These are phyloP conservation scores for Herpailurus yagouaroundi DNA, from an alignment of 2,113 vertebrate species.

Conservation along the genomic window DNA sequence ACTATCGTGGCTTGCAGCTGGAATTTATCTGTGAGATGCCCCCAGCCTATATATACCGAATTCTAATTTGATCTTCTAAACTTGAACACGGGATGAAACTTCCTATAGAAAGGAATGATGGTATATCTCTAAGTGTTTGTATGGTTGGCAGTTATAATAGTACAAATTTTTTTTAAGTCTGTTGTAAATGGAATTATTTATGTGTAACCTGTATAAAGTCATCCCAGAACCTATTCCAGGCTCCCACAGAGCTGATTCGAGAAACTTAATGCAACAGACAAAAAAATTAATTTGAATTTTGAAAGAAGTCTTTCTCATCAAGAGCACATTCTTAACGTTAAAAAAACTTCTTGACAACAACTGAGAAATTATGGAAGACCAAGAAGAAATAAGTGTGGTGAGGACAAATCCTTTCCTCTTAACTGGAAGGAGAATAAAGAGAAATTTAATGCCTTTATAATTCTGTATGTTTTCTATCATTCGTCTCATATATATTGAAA, in stretches of 20 bases:
- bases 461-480: neutral
- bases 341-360: neutral
- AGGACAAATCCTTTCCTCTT: neutral
- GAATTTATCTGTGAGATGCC: constrained; percentile 57
- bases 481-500: neutral
- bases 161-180: neutral
- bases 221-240: neutral
- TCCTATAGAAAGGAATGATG: neutral
- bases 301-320: neutral
- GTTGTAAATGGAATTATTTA: neutral
- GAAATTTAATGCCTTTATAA: neutral
- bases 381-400: neutral
- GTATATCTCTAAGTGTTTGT: neutral
- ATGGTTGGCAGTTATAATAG: neutral
- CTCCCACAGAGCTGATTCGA: neutral
- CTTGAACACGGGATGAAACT: neutral
- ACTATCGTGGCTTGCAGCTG: neutral
- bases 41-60: neutral
- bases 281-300: neutral
- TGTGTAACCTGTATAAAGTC: neutral
- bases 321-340: neutral
- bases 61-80: constrained; percentile 40
- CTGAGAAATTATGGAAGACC: neutral
- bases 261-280: neutral
- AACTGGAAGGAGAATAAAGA: neutral